A percentile compares a stretch with the other conserved stretches of the same genome.
phyloP scores from a whole-genome alignment of 2,113 vertebrate genomes.

The Catharus minimus region DNA sequence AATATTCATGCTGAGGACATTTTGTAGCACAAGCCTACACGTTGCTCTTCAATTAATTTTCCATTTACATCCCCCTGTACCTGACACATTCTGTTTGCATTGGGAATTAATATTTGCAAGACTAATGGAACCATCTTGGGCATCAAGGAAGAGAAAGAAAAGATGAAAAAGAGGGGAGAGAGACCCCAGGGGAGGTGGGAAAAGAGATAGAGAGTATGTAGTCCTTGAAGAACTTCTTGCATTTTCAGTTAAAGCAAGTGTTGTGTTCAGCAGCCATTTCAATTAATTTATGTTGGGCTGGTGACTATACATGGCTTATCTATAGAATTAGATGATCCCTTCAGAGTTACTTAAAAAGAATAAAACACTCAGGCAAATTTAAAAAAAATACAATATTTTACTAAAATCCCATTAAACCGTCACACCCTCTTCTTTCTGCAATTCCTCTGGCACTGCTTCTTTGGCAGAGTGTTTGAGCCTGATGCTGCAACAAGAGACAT shows the following conservation, averaged over 20 bases:
- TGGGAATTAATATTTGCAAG: conserved; percentile 72
- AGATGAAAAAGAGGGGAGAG: not conserved
- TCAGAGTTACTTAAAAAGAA: conserved; percentile 56
- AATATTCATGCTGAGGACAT: conserved; percentile 15
- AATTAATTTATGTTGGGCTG: conserved; percentile 28
- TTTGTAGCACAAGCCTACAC: not conserved
- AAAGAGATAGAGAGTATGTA: not conserved
- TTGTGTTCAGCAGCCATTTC: conserved; percentile 21
- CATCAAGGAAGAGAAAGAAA: conserved; percentile 6
- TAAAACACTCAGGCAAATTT: conserved; percentile 62
- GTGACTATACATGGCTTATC: conserved; percentile 17
- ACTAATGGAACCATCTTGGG: conserved; percentile 61
- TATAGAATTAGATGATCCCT: conserved; percentile 45
- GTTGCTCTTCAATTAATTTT: conserved; percentile 65
- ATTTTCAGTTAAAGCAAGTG: not conserved
- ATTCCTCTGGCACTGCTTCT: conserved; percentile 11
- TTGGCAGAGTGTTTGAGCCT: conserved; percentile 17
- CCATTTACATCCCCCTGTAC: conserved; percentile 49
- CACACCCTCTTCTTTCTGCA: not conserved
- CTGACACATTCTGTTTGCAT: conserved; percentile 63
- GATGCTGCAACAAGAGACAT: not conserved
- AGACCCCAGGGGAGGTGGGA: not conserved
- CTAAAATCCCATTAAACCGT: conserved; percentile 31
- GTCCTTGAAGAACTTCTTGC: conserved; percentile 7
- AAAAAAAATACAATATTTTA: conserved; percentile 26